These are phyloP conservation scores for Oophaga sylvatica DNA, from an alignment of 2,797 vertebrate genomes.

Conservation along the genomic window DNA sequence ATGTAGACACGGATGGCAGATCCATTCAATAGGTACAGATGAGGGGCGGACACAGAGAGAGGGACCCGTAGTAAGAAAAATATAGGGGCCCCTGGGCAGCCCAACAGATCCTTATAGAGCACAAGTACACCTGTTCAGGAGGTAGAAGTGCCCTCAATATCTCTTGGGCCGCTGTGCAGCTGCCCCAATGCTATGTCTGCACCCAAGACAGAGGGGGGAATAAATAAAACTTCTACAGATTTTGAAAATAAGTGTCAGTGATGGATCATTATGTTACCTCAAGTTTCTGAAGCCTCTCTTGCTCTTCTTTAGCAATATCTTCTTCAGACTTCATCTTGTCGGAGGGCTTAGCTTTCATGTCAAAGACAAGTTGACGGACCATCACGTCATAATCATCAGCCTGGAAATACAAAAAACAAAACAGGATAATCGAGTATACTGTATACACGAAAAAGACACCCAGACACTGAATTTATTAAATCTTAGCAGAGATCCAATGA, in stretches of 20 bases:
- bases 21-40: not conserved
- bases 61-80: too few species aligned
- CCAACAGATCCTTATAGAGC: too few species aligned
- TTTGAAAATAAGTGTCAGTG: not conserved
- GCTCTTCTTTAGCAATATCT: slow-evolving; percentile 86
- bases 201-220: too few species aligned
- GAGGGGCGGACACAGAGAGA: too few species aligned
- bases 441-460: not conserved
- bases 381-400: slow-evolving; percentile 89
- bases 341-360: slow-evolving; percentile 95
- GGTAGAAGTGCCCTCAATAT: too few species aligned
- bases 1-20: not conserved
- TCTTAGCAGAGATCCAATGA: not conserved
- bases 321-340: slow-evolving; percentile 89
- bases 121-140: too few species aligned
- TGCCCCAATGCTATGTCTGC: too few species aligned
- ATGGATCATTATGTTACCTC: slow-evolving; percentile 76
- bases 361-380: slow-evolving; percentile 93
- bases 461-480: too few species aligned
- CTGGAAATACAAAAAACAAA: slow-evolving; percentile 68
- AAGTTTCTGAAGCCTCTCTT: slow-evolving; percentile 81
- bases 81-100: too few species aligned
- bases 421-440: not conserved
- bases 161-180: too few species aligned
- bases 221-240: not conserved